These are phyloP conservation scores for Cinara cedri DNA, from an alignment of 2,888 invertebrate genomes.

Conservation along the genomic window DNA sequence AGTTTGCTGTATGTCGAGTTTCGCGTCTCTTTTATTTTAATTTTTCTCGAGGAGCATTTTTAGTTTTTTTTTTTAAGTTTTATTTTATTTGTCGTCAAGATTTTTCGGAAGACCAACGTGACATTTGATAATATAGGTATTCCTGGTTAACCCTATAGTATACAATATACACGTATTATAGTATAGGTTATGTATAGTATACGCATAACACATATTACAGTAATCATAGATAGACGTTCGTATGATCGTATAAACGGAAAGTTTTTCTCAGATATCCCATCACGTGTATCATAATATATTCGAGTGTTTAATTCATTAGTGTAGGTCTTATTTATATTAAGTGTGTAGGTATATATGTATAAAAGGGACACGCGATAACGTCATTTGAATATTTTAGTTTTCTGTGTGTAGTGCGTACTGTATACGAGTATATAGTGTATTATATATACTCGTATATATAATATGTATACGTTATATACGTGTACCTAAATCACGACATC, in stretches of 20 bases:
- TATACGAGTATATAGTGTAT: too few relatives aligned
- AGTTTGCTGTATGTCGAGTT: too few relatives aligned
- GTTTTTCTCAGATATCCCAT: not conserved
- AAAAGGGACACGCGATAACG: slow-evolving; percentile 21
- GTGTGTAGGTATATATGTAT: not conserved
- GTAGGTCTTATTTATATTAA: not conserved
- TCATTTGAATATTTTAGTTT: slow-evolving; percentile 15
- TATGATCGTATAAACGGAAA: not conserved
- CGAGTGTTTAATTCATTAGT: slow-evolving; percentile 33
- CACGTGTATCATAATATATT: not conserved
- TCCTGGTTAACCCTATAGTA: too few relatives aligned
- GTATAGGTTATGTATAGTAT: too few relatives aligned
- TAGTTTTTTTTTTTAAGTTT: slow-evolving; percentile 1
- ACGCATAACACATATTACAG: too few relatives aligned
- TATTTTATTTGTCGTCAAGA: not conserved
- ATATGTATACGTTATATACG: too few relatives aligned
- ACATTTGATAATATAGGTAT: too few relatives aligned
- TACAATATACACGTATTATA: too few relatives aligned
- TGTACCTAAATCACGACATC: too few relatives aligned
- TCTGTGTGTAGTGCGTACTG: not conserved
- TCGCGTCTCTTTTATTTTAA: not conserved
- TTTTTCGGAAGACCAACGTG: too few relatives aligned
- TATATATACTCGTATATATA: too few relatives aligned
- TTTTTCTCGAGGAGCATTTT: slow-evolving; percentile 13
- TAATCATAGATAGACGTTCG: too few relatives aligned